Conservation (phyloP, 2,113 vertebrate genomes). For the Orthochromis indermauri region DNA sequence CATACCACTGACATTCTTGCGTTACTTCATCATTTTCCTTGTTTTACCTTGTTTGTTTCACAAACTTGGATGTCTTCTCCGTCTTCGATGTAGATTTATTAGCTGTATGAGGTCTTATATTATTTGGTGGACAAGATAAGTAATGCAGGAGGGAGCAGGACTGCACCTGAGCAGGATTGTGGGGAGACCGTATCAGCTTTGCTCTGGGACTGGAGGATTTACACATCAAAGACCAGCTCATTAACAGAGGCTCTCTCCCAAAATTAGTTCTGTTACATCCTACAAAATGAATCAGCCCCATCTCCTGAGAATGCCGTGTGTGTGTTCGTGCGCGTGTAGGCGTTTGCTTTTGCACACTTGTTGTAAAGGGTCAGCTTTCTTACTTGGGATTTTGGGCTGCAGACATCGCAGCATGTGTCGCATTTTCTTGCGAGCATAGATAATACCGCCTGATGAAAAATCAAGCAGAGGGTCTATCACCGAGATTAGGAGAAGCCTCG, state of each 20-base stretch:
- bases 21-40: neutral
- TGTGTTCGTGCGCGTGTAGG: neutral
- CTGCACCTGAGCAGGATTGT: conserved; percentile 51
- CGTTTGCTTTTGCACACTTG: neutral
- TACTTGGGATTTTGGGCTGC: conserved; percentile 29
- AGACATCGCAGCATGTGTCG: conserved; percentile 6
- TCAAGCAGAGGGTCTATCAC: neutral
- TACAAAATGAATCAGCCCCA: conserved; percentile 31
- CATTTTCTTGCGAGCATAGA: conserved; percentile 13
- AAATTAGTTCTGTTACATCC: conserved; percentile 59
- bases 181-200: conserved; percentile 40
- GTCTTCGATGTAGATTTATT: neutral
- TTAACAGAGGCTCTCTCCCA: conserved; percentile 55
- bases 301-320: conserved; percentile 13
- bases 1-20: neutral
- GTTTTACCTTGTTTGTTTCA: neutral
- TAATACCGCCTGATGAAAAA: conserved; percentile 40
- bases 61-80: neutral
- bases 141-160: conserved; percentile 10
- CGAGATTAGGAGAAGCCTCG: conserved; percentile 24
- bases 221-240: conserved; percentile 66
- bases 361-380: conserved; percentile 1
- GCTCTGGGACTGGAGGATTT: conserved; percentile 52
- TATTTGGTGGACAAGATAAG: conserved; percentile 40
- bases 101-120: neutral